A percentile compares a stretch with the other conserved stretches of the same genome.
Conservation (phyloP, 2,888 invertebrate species). For the Corythucha ciliata region DNA sequence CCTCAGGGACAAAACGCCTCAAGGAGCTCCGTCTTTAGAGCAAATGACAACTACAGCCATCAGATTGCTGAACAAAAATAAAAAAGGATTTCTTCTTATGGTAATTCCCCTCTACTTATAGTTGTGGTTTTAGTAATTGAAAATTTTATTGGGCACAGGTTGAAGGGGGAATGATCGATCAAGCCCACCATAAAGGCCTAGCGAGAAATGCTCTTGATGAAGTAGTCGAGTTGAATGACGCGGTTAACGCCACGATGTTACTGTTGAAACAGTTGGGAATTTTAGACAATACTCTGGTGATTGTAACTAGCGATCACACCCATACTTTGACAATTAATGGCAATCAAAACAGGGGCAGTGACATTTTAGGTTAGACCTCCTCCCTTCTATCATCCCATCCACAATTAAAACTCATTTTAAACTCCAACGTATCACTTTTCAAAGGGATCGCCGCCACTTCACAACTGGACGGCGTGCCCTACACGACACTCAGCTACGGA, state of each 20-base stretch:
- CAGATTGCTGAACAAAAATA: conserved; percentile 54
- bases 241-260: conserved; percentile 60
- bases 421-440: conserved; percentile 28
- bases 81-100: conserved; percentile 63
- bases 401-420: no score
- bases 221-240: conserved; percentile 70
- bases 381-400: no score
- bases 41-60: conserved; percentile 73
- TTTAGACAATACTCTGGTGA: conserved; percentile 56
- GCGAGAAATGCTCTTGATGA: conserved; percentile 67
- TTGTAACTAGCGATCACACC: conserved; percentile 70
- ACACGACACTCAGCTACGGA: conserved; percentile 68
- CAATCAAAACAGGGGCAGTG: conserved; percentile 67
- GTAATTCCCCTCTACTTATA: no score
- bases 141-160: conserved; percentile 50
- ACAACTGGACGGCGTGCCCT: conserved; percentile 53
- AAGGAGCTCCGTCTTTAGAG: conserved; percentile 66
- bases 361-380: conserved; percentile 70
- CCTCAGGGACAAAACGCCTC: conserved; percentile 52
- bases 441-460: conserved; percentile 56
- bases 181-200: conserved; percentile 75
- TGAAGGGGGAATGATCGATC: conserved; percentile 79
- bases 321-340: conserved; percentile 70
- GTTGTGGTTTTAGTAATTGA: no score
- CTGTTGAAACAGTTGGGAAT: conserved; percentile 56